phyloP scores from a whole-genome alignment of 2,888 invertebrate genomes.

The Molorchus minor region DNA sequence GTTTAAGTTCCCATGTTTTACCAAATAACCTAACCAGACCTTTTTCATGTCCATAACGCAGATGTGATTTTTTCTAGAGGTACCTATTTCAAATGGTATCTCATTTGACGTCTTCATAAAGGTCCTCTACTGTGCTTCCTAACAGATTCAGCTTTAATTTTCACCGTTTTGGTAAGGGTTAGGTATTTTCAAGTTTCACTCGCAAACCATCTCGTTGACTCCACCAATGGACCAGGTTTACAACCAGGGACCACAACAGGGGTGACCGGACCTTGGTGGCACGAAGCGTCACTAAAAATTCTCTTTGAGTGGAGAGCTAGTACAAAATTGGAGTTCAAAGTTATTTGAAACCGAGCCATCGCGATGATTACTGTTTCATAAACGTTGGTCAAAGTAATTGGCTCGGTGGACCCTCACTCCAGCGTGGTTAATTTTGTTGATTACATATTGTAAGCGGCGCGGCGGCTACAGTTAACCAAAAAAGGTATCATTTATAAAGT shows the following conservation, averaged over 20 bases:
- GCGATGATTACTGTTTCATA: not conserved
- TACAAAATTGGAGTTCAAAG: slow-evolving; percentile 3
- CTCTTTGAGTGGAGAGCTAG: not conserved
- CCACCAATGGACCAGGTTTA: not conserved
- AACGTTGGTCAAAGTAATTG: not conserved
- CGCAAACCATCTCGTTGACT: no score
- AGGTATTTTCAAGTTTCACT: no score
- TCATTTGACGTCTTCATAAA: no score
- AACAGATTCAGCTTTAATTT: no score
- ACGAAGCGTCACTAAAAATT: not conserved
- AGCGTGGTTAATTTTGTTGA: slow-evolving; percentile 1
- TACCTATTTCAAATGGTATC: no score
- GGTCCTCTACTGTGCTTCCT: no score
- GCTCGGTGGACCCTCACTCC: not conserved
- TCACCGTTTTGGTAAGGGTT: no score
- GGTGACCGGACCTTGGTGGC: not conserved
- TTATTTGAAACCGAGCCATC: not conserved
- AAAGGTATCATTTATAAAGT: no score
- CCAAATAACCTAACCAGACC: no score
- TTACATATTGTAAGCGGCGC: not conserved
- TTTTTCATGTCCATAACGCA: no score
- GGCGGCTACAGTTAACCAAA: not conserved
- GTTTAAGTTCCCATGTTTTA: no score
- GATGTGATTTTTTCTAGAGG: no score
- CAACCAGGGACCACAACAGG: not conserved